These are phyloP conservation scores for Tetraneura akinire DNA, from an alignment of 1,140 invertebrate species.

Conservation along the genomic window DNA sequence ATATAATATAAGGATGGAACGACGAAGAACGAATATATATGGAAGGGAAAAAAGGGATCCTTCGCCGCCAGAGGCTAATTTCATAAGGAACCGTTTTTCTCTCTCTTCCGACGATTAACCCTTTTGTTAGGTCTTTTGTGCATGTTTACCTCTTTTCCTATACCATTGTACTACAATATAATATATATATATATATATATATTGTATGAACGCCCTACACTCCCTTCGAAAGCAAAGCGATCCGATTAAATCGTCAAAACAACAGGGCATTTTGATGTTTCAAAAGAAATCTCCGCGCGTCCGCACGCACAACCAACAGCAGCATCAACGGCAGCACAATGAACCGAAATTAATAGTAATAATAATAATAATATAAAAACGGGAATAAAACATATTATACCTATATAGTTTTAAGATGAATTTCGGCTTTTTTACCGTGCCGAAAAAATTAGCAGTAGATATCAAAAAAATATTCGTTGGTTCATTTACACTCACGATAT, in stretches of 20 bases:
- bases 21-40: not conserved
- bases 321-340: not conserved
- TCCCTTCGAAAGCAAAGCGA: conserved; percentile 30
- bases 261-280: conserved; percentile 39
- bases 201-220: not conserved
- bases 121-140: conserved; percentile 46
- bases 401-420: not conserved
- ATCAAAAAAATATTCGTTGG: no score
- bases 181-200: no score
- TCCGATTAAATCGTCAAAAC: conserved; percentile 51
- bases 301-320: no score
- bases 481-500: no score
- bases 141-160: conserved; percentile 40
- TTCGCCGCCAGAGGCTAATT: conserved; percentile 31
- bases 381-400: no score
- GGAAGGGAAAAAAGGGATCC: conserved; percentile 16
- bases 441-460: not conserved
- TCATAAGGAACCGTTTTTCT: conserved; percentile 42
- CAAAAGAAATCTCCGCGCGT: conserved; percentile 39
- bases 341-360: conserved; percentile 23
- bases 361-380: not conserved
- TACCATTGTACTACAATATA: conserved; percentile 23
- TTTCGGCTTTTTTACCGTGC: not conserved
- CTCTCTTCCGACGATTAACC: conserved; percentile 44
- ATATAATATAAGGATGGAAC: conserved; percentile 14